Conservation (phyloP, 2,888 invertebrate species). For the Mechanitis mazaeus region DNA sequence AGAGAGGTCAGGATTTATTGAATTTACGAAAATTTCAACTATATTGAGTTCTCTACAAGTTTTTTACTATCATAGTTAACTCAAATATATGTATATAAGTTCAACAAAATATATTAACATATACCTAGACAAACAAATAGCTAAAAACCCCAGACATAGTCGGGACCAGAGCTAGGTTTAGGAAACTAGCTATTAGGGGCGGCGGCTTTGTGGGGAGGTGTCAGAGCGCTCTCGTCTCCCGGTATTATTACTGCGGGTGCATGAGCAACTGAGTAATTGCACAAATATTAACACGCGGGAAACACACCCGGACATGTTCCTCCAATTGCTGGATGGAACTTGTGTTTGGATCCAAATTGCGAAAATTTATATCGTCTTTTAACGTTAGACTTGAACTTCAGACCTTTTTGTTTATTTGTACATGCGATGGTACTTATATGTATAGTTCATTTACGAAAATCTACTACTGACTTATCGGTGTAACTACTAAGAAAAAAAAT, state of each 20-base stretch:
- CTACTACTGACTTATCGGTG: too few species aligned
- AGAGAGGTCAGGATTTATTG: too few species aligned
- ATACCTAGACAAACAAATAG: neutral
- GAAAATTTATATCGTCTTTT: too few species aligned
- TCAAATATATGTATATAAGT: neutral
- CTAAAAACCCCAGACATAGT: conserved; percentile 30
- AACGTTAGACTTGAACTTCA: too few species aligned
- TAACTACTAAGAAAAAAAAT: too few species aligned
- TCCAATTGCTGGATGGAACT: neutral
- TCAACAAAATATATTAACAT: neutral
- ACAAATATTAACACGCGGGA: conserved; percentile 19
- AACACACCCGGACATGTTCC: neutral
- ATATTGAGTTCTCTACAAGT: too few species aligned
- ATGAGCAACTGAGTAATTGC: conserved; percentile 25
- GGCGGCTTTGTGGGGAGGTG: conserved; percentile 67
- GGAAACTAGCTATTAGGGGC: conserved; percentile 60
- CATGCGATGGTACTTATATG: too few species aligned
- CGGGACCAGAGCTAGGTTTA: conserved; percentile 41
- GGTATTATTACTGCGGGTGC: conserved; percentile 23
- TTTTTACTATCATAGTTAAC: too few species aligned
- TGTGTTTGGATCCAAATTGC: too few species aligned
- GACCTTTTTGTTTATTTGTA: neutral
- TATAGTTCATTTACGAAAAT: too few species aligned
- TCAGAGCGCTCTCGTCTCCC: conserved; percentile 48
- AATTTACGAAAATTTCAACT: too few species aligned